Percentiles rank a stretch among this genome's conserved stretches.
Evolutionary conservation across 2,888 invertebrate genomes (phyloP).

Genomic region (Acrobasis consociella): DNA sequence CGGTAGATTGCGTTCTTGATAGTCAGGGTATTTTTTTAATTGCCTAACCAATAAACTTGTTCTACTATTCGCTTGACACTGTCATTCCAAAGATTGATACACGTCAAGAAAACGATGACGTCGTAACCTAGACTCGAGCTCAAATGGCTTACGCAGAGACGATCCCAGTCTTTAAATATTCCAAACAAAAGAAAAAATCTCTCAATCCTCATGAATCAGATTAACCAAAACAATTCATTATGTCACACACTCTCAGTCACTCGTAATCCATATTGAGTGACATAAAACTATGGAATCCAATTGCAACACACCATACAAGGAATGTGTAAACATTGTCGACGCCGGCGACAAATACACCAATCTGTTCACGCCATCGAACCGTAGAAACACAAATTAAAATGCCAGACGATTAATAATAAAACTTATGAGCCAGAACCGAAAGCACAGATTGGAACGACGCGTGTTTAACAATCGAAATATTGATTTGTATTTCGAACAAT

Average conservation of each 20-base stretch:
- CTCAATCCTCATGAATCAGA: slow-evolving; percentile 9
- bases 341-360: slow-evolving; percentile 11
- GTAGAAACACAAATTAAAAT: slow-evolving; percentile 5
- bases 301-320: slow-evolving; percentile 16
- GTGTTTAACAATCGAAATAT: slow-evolving; percentile 14
- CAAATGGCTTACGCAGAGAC: too few species aligned
- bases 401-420: neutral
- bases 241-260: neutral
- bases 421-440: slow-evolving; percentile 2
- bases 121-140: too few species aligned
- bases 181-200: neutral
- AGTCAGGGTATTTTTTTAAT: too few species aligned
- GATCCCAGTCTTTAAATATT: neutral
- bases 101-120: too few species aligned
- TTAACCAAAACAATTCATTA: slow-evolving; percentile 16
- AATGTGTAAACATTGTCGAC: slow-evolving; percentile 16
- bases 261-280: slow-evolving; percentile 7
- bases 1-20: too few species aligned
- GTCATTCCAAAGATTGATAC: too few species aligned
- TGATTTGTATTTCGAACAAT: slow-evolving; percentile 21
- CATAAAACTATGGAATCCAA: slow-evolving; percentile 13
- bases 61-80: too few species aligned
- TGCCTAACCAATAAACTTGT: too few species aligned
- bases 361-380: slow-evolving; percentile 13
- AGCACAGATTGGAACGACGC: slow-evolving; percentile 10